These are phyloP conservation scores for Trachythela sp. DNA, from an alignment of 64 coral and sea anemone species.

Conservation along the genomic window DNA sequence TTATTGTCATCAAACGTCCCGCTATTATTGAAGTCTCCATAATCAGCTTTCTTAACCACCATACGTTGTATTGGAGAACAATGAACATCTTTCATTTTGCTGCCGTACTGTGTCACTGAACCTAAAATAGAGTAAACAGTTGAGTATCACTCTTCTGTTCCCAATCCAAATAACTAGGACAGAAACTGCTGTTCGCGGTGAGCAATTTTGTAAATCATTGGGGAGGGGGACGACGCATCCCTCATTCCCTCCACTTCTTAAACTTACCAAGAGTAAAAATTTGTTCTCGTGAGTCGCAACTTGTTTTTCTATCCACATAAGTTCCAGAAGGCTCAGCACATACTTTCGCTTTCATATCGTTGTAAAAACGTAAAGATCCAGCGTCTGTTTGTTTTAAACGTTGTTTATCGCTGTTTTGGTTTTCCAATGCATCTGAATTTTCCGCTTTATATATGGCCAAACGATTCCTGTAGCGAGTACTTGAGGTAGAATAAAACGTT, in stretches of 20 bases:
- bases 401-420: background rate
- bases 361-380: background rate
- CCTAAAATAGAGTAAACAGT: background rate
- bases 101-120: background rate
- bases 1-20: background rate
- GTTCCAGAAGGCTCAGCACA: background rate
- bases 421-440: background rate
- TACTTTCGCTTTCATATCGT: background rate
- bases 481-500: background rate
- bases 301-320: background rate
- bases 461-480: background rate
- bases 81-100: background rate
- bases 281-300: background rate
- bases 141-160: no score
- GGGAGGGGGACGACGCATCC: no score
- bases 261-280: background rate
- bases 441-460: background rate
- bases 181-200: no score
- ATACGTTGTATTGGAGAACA: background rate
- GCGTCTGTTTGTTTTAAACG: background rate
- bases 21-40: background rate
- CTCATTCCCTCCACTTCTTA: no score
- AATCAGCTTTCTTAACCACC: background rate
- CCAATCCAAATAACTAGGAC: no score
- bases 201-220: no score